Conservation (phyloP, 2,797 vertebrate species). For the Dendrocincla fuliginosa region DNA sequence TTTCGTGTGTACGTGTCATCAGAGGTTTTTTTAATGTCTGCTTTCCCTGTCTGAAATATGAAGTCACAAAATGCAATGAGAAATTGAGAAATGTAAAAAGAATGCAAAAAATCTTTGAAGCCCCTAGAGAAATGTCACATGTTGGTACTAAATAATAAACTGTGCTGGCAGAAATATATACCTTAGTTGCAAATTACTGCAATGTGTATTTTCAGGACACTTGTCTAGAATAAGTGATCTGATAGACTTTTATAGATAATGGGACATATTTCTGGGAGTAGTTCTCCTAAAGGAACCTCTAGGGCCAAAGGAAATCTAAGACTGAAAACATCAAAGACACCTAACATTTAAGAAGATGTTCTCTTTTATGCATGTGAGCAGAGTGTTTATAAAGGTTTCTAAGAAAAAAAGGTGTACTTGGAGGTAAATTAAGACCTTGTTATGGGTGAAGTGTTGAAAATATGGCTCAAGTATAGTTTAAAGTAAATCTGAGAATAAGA, state of each 20-base stretch:
- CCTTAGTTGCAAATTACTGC: not conserved
- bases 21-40: constrained; percentile 2
- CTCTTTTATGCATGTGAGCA: not conserved
- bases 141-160: not conserved
- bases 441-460: not conserved
- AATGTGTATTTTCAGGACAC: not conserved
- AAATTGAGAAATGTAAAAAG: not conserved
- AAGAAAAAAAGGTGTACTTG: not conserved
- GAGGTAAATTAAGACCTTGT: not conserved
- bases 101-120: not conserved
- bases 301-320: not conserved
- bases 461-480: not conserved
- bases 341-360: not conserved
- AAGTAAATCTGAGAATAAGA: not conserved
- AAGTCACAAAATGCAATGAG: not conserved
- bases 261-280: not conserved
- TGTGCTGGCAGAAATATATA: not conserved
- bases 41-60: not conserved
- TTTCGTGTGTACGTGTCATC: not conserved
- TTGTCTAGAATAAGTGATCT: not conserved
- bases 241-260: not conserved
- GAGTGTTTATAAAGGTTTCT: not conserved
- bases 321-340: not conserved
- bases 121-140: not conserved
- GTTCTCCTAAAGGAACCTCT: not conserved